Conservation (phyloP, 1,140 invertebrate genomes). For the Trachymyrmex septentrionalis region DNA sequence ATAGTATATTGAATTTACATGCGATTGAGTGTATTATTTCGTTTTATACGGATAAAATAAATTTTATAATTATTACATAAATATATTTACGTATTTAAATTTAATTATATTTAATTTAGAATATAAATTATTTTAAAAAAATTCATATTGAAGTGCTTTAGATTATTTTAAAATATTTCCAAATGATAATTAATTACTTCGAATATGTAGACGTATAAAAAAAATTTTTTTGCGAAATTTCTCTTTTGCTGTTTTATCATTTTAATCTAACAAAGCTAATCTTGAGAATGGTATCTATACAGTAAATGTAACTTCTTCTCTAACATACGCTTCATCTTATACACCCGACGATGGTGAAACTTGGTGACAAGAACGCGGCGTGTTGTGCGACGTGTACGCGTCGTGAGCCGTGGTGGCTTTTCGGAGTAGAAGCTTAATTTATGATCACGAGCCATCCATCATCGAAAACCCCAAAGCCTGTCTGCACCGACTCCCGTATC, state of each 20-base stretch:
- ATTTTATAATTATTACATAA: conserved; percentile 2
- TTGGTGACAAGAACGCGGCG: conserved; percentile 54
- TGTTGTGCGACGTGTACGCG: conserved; percentile 52
- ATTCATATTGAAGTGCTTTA: not conserved
- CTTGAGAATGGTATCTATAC: conserved; percentile 16
- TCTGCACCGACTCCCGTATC: conserved; percentile 44
- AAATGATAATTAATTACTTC: not conserved
- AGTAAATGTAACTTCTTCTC: conserved; percentile 22
- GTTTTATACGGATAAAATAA: not conserved
- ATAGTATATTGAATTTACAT: not conserved
- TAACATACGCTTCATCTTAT: conserved; percentile 43
- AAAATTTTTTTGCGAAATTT: too few species aligned
- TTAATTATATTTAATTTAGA: not conserved
- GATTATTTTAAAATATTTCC: not conserved
- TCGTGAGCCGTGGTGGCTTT: conserved; percentile 54
- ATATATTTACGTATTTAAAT: not conserved
- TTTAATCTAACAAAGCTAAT: conserved; percentile 7
- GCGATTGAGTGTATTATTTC: not conserved
- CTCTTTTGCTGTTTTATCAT: not conserved
- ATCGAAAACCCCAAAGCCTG: conserved; percentile 62
- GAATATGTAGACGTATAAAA: not conserved
- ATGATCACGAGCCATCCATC: conserved; percentile 66
- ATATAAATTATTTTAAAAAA: not conserved
- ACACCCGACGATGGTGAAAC: conserved; percentile 41
- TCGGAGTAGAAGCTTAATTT: conserved; percentile 65